Evolutionary conservation across 2,797 vertebrate genomes (phyloP).

Genomic region (Galagoides demidoff): DNA sequence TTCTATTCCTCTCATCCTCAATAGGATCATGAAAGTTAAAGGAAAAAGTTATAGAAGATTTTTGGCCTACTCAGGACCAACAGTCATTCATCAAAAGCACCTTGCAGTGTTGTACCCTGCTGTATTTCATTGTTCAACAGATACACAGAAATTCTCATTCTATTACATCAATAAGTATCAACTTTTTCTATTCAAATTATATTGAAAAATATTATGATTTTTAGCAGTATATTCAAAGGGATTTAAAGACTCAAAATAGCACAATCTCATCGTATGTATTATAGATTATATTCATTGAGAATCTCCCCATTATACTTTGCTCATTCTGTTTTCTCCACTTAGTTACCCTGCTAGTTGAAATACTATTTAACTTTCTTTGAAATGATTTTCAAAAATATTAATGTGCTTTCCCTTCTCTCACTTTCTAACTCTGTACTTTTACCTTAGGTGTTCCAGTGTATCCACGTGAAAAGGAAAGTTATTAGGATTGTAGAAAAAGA

Average conservation of each 20-base stretch:
- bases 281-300: background rate
- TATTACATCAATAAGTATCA: background rate
- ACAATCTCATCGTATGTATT: background rate
- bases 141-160: background rate
- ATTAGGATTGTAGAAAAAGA: background rate
- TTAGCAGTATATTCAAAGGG: background rate
- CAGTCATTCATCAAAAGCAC: background rate
- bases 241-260: background rate
- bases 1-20: background rate
- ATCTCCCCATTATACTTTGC: background rate
- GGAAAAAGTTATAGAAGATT: background rate
- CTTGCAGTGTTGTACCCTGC: background rate
- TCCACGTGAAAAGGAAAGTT: background rate
- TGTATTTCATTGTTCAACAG: background rate
- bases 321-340: background rate
- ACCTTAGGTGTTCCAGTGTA: background rate
- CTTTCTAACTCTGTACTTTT: background rate
- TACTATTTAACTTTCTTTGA: background rate
- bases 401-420: background rate
- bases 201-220: background rate
- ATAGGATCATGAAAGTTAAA: conserved; percentile 15
- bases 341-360: background rate
- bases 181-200: background rate
- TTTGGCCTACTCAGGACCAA: background rate
- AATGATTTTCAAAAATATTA: background rate